Evolutionary conservation across 2,113 vertebrate species (phyloP).

Genomic region (Monarcha castaneiventris): DNA sequence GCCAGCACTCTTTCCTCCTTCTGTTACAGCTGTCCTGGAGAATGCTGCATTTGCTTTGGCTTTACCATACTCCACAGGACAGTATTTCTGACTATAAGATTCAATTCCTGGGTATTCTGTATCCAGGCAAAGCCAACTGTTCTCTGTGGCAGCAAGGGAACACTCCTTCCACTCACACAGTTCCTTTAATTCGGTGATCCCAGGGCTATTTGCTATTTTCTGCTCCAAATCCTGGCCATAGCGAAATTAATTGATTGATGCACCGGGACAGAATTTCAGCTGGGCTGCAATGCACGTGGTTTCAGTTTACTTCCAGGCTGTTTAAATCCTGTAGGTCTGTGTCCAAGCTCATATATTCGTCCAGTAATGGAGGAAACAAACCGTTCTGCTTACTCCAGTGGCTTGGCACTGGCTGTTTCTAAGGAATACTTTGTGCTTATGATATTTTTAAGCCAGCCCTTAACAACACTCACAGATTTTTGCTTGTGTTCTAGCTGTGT

Average conservation of each 20-base stretch:
- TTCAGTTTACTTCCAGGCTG: not conserved
- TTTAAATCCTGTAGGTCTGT: not conserved
- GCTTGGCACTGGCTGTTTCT: not conserved
- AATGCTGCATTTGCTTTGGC: not conserved
- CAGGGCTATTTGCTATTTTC: not conserved
- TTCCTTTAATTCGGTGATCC: not conserved
- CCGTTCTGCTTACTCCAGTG: not conserved
- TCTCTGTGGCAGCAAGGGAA: not conserved
- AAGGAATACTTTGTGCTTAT: not conserved
- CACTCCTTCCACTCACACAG: not conserved
- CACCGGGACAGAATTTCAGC: not conserved
- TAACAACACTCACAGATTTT: not conserved
- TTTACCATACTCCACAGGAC: not conserved
- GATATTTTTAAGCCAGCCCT: not conserved
- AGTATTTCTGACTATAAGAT: not conserved
- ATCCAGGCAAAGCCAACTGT: not conserved
- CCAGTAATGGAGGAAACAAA: not conserved
- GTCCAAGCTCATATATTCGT: rapidly evolving
- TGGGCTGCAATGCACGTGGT: not conserved
- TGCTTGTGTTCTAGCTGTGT: not conserved
- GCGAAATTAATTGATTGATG: not conserved
- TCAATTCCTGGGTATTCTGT: not conserved
- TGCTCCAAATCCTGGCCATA: not conserved
- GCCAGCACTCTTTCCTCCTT: not conserved
- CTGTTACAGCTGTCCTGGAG: not conserved